A percentile compares a stretch with the other conserved stretches of the same genome.
Conservation (phyloP, 2,797 vertebrate species). For the Pteronotus mesoamericanus region DNA sequence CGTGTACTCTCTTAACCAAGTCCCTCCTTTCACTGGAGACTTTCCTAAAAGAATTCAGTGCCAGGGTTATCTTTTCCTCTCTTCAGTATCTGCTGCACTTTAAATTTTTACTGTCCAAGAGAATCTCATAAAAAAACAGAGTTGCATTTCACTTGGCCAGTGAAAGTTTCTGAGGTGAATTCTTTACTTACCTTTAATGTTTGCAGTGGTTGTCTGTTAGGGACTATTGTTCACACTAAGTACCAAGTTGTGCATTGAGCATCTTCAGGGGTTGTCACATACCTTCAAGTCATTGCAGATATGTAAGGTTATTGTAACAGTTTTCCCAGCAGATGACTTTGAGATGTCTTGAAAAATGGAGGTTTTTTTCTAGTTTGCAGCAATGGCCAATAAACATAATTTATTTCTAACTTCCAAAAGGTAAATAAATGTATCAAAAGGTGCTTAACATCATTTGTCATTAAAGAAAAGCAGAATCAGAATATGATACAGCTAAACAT, state of each 20-base stretch:
- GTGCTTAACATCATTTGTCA: background rate
- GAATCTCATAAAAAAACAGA: background rate
- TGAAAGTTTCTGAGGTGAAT: background rate
- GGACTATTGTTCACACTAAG: background rate
- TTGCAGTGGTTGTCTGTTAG: background rate
- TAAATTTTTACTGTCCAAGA: background rate
- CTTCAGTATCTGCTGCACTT: background rate
- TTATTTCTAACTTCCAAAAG: background rate
- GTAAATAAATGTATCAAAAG: background rate
- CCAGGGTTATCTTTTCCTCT: background rate
- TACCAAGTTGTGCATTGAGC: background rate
- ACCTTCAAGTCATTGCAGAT: background rate
- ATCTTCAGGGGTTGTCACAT: background rate
- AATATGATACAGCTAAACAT: background rate
- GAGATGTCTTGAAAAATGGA: background rate
- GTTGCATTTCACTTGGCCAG: background rate
- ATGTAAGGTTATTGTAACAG: background rate
- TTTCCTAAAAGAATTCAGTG: background rate
- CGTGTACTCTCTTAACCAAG: background rate
- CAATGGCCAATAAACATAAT: background rate
- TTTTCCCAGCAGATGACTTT: background rate
- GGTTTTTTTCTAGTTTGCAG: background rate
- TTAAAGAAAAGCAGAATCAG: background rate
- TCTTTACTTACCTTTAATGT: background rate
- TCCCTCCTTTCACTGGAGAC: background rate